Percentiles rank a stretch among this genome's conserved stretches.
Conservation (phyloP, 2,888 invertebrate genomes). For the Lepetodrilus schrolli region DNA sequence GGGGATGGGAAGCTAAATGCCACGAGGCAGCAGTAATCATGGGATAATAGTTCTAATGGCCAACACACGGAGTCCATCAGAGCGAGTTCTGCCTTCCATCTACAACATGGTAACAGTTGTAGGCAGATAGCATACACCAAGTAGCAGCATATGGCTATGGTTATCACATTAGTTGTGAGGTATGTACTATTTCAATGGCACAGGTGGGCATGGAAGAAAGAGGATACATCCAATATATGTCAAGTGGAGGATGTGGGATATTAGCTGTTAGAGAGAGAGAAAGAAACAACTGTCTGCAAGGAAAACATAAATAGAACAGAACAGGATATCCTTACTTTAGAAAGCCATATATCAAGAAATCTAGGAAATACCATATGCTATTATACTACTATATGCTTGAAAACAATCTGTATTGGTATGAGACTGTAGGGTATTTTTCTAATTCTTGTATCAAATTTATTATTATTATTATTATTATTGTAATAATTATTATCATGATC, state of each 20-base stretch:
- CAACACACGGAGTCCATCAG: neutral
- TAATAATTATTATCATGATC: too few species aligned
- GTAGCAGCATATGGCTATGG: neutral
- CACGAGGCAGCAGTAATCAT: neutral
- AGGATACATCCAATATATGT: neutral
- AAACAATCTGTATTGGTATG: too few species aligned
- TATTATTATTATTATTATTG: too few species aligned
- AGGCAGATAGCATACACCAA: neutral
- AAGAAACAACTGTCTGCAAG: too few species aligned
- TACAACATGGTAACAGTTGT: constrained; percentile 1
- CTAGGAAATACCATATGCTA: too few species aligned
- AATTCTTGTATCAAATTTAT: too few species aligned
- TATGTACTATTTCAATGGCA: constrained; percentile 2
- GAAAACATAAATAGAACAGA: too few species aligned
- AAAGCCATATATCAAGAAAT: too few species aligned
- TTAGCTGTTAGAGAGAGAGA: neutral
- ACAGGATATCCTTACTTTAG: too few species aligned
- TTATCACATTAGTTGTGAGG: constrained; percentile 5
- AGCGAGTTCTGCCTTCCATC: neutral
- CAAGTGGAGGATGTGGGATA: neutral
- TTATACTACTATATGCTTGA: too few species aligned
- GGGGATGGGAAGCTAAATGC: neutral
- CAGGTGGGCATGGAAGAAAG: too few species aligned
- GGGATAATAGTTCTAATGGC: neutral
- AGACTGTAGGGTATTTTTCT: too few species aligned